Evolutionary conservation across 2,113 vertebrate species (phyloP).

Genomic region (Paralichthys olivaceus): DNA sequence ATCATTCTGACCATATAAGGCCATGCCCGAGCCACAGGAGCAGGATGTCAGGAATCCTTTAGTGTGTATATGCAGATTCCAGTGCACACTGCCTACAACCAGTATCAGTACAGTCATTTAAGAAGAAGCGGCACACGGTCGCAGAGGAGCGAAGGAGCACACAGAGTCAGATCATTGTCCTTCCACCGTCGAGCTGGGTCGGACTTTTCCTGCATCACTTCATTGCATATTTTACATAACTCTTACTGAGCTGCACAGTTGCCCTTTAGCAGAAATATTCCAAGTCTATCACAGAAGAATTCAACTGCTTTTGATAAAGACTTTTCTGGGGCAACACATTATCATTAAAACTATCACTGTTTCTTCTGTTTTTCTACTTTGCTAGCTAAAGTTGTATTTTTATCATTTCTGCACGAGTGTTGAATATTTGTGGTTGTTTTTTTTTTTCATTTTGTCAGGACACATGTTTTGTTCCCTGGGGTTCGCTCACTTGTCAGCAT

Average conservation of each 20-base stretch:
- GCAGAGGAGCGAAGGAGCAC: too few relatives aligned
- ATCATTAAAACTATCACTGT: not conserved
- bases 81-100: not conserved
- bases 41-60: conserved; percentile 62
- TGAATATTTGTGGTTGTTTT: too few relatives aligned
- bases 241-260: conserved; percentile 23
- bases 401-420: too few relatives aligned
- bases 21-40: conserved; percentile 50
- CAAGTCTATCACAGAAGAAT: not conserved
- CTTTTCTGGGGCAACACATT: not conserved
- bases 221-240: not conserved
- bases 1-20: conserved; percentile 81
- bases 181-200: not conserved
- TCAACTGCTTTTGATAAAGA: too few relatives aligned
- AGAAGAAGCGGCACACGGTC: not conserved
- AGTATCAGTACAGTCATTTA: not conserved
- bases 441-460: too few relatives aligned
- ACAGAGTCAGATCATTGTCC: not conserved
- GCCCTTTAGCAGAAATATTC: conserved; percentile 12
- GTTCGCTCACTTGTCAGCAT: too few relatives aligned
- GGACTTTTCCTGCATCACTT: not conserved
- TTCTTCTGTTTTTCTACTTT: not conserved
- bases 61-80: not conserved
- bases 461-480: too few relatives aligned
- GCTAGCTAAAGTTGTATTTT: too few relatives aligned